Conservation (phyloP, 2,888 invertebrate species). For the Troides aeacus region DNA sequence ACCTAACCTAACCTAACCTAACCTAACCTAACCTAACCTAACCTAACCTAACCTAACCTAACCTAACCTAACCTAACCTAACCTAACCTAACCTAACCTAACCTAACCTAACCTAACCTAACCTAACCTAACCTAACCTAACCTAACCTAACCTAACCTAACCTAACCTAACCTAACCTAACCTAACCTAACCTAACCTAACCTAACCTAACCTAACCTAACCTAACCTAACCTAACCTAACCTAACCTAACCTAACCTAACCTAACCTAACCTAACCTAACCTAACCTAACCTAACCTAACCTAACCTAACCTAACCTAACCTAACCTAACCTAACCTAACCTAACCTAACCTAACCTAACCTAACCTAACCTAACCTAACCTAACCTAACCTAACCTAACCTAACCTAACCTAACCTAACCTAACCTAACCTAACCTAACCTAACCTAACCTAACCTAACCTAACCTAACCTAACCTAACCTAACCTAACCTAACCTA, state of each 20-base stretch:
- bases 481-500: conserved; percentile 7
- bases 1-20: conserved; percentile 3
- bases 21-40: conserved; percentile 1
- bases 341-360: conserved; percentile 34
- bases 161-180: conserved; percentile 38
- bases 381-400: conserved; percentile 29
- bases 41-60: conserved; percentile 11
- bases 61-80: conserved; percentile 29
- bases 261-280: conserved; percentile 34
- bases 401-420: conserved; percentile 34
- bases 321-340: conserved; percentile 30
- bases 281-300: conserved; percentile 34
- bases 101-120: conserved; percentile 31
- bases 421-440: conserved; percentile 33
- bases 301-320: conserved; percentile 35
- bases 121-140: conserved; percentile 34
- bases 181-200: conserved; percentile 33
- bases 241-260: conserved; percentile 37
- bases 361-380: conserved; percentile 17
- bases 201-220: conserved; percentile 32
- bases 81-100: conserved; percentile 31
- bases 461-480: conserved; percentile 27
- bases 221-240: conserved; percentile 35
- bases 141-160: conserved; percentile 30
- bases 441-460: conserved; percentile 32